Base-by-base conservation (phyloP, 2,113 vertebrate genomes). In the Solenodon paradoxus region DNA sequence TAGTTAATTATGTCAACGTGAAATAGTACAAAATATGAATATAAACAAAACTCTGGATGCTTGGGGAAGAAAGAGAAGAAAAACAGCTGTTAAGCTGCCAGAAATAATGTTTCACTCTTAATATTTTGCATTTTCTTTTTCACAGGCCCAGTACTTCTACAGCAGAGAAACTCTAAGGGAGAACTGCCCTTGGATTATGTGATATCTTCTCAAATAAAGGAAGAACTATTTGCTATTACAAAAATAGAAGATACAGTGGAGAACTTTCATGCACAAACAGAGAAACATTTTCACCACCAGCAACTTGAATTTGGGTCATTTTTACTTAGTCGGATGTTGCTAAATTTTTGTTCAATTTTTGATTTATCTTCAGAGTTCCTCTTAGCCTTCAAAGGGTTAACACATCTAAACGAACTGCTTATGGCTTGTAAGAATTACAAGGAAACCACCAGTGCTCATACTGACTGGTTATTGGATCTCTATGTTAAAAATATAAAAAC, bases 81-180 rank as follows among this genome's bases (percentile, higher is more conserved):
- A 97, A 96, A 92, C 84, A 97, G 94, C 92, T 98, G 72, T 95
- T 98, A 35, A 40, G 26, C 95, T 98, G 53, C 61, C 68, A 90
- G 79, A 91, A 85, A 95, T 95, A 87, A 53, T 68, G 28, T 82
- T 53, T 74, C 95, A 28, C n/a, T 30, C 12, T 93, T 98, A 97
- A 97, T 96, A 71, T 90, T 80, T 97, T 97, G 28, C 69, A 20
- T 89, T 97, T 97, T 96, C 66, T 90, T 89, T 98, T 93, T 90
- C 84, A 75, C 97, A 99, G 99, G 99, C 93, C 98, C 99, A 26
- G 77, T 96, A 79, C 98, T 99, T 95, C 98, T 99, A 61, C 98
- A 98, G 95, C 98, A 99, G 89, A 98, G 96, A 24, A 98, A 99
- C 93, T 80, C 82, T 72, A 12, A 90, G 0, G 99, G 98, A 17